A percentile compares a stretch with the other conserved stretches of the same genome.
Evolutionary conservation across 2,113 vertebrate genomes (phyloP).

Genomic region (Dicaeum eximium): DNA sequence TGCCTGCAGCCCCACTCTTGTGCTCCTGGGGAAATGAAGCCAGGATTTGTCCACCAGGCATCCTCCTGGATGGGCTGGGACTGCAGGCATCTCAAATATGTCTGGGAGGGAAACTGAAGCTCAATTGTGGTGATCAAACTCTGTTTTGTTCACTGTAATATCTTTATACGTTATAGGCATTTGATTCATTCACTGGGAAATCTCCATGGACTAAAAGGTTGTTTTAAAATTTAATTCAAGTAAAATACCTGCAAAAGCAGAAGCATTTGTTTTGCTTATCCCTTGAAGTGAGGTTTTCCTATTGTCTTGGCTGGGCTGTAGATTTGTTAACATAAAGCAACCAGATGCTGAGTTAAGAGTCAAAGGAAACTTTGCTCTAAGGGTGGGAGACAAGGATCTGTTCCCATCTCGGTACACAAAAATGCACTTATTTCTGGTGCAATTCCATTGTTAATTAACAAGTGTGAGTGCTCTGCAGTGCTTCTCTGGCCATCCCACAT

Average conservation of each 20-base stretch:
- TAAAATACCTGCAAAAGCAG: background rate
- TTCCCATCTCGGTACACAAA: background rate
- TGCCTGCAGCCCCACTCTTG: background rate
- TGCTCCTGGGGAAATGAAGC: background rate
- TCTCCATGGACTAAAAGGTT: background rate
- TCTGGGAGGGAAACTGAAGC: background rate
- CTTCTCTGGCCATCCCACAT: background rate
- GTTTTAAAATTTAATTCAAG: background rate
- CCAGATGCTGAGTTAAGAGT: background rate
- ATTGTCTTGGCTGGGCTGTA: background rate
- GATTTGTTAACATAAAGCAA: background rate
- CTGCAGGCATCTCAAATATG: background rate
- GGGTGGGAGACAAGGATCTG: background rate
- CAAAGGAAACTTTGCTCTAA: background rate
- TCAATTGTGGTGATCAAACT: background rate
- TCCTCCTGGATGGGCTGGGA: background rate
- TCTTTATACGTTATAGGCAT: background rate
- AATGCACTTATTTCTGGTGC: background rate
- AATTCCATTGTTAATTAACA: background rate
- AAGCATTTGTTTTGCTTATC: background rate
- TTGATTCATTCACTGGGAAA: background rate
- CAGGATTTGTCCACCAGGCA: background rate
- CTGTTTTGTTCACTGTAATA: background rate
- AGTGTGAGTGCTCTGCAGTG: background rate
- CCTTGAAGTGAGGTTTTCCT: background rate